phyloP scores from a whole-genome alignment of 2,113 vertebrate genomes.

The Chaetura pelagica region DNA sequence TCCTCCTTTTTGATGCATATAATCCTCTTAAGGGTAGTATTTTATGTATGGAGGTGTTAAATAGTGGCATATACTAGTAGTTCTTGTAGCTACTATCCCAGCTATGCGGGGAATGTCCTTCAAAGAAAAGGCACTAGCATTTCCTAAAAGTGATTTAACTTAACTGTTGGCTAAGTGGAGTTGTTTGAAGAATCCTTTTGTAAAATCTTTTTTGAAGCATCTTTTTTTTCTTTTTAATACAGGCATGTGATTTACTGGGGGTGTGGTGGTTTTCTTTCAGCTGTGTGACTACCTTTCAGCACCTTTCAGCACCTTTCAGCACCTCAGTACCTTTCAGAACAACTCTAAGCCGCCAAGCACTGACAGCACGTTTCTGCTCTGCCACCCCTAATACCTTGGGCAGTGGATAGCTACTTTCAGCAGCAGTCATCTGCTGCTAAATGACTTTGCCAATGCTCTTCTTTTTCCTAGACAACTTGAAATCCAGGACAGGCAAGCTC shows the following conservation, averaged over 20 bases:
- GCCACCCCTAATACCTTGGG: neutral
- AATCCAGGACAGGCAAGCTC: neutral
- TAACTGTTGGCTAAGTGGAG: neutral
- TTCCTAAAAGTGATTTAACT: neutral
- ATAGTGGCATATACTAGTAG: neutral
- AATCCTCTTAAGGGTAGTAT: neutral
- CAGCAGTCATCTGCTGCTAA: neutral
- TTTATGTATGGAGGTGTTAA: neutral
- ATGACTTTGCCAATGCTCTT: neutral
- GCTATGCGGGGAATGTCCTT: neutral
- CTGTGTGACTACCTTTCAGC: neutral
- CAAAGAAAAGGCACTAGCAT: neutral
- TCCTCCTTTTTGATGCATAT: neutral
- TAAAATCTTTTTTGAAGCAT: neutral
- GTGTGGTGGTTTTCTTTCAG: neutral
- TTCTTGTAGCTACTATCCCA: neutral
- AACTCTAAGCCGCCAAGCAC: too few relatives aligned
- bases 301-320: too few relatives aligned
- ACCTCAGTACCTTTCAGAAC: neutral
- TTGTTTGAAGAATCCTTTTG: neutral
- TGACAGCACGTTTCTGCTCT: neutral
- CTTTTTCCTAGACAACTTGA: neutral
- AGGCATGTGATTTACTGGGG: neutral
- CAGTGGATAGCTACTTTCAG: slow-evolving; percentile 9
- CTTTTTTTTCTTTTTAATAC: neutral